A percentile compares a stretch with the other conserved stretches of the same genome.
phyloP scores from a whole-genome alignment of 2,797 vertebrate species.

The Muraenolepis orangiensis region DNA sequence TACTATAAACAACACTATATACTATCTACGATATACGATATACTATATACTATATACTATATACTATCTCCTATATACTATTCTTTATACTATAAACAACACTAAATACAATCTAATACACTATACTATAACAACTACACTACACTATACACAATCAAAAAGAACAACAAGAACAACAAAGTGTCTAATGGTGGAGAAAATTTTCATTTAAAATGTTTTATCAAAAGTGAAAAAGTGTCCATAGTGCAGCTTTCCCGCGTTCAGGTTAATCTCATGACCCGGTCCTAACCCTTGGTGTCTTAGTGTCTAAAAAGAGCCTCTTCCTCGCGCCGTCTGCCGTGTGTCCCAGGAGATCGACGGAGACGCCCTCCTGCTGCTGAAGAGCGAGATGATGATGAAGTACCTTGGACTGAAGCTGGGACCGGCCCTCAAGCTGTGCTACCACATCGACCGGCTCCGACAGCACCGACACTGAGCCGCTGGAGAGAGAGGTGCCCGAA shows the following conservation, averaged over 20 bases:
- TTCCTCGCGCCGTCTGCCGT: neutral
- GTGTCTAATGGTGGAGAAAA: too few relatives aligned
- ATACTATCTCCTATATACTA: too few relatives aligned
- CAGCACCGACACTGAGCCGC: slow-evolving; percentile 82
- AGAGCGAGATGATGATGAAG: slow-evolving; percentile 98
- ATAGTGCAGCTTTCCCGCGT: neutral
- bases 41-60: too few relatives aligned
- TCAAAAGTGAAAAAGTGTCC: neutral
- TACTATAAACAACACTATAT: too few relatives aligned
- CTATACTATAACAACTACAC: too few relatives aligned
- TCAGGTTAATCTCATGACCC: neutral
- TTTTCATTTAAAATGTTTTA: too few relatives aligned
- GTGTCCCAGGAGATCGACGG: slow-evolving; percentile 90
- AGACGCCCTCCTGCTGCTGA: slow-evolving; percentile 88
- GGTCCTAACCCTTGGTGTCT: neutral
- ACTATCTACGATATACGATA: too few relatives aligned
- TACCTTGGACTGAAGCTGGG: slow-evolving; percentile 96
- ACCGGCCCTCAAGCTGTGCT: slow-evolving; percentile 92
- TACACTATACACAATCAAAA: too few relatives aligned
- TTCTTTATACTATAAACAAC: too few relatives aligned
- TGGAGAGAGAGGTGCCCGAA: slow-evolving; percentile 6
- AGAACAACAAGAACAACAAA: too few relatives aligned
- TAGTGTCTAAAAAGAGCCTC: neutral
- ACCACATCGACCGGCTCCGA: slow-evolving; percentile 95
- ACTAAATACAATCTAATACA: too few relatives aligned